phyloP scores from a whole-genome alignment of 2,888 invertebrate genomes.

The Bugula neritina region DNA sequence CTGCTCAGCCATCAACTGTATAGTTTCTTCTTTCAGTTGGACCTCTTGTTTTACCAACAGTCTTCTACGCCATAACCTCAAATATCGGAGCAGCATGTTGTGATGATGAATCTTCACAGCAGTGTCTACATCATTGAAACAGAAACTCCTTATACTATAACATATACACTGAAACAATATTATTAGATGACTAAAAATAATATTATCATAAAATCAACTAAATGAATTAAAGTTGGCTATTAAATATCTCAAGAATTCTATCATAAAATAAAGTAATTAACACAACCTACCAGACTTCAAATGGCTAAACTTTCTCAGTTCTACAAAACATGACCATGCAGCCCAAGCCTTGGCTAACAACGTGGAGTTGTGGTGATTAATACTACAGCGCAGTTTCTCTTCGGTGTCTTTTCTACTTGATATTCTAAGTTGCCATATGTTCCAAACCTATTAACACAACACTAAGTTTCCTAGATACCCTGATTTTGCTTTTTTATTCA shows the following conservation, averaged over 20 bases:
- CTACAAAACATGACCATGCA: neutral
- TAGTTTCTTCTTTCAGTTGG: constrained; percentile 36
- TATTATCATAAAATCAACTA: too few species aligned
- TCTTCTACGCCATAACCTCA: neutral
- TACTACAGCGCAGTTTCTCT: neutral
- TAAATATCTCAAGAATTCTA: too few species aligned
- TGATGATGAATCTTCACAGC: neutral
- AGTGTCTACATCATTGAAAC: neutral
- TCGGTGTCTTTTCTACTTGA: neutral
- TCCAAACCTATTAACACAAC: too few species aligned
- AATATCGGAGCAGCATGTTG: neutral
- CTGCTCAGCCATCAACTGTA: constrained; percentile 33
- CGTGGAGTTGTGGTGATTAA: neutral
- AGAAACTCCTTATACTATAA: too few species aligned
- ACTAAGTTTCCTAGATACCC: too few species aligned
- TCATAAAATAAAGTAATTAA: too few species aligned
- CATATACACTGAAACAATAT: too few species aligned
- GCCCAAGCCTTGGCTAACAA: neutral
- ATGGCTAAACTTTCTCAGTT: too few species aligned
- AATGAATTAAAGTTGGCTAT: too few species aligned
- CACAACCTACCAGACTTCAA: too few species aligned
- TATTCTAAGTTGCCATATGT: neutral
- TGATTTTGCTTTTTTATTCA: too few species aligned
- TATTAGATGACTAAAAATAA: too few species aligned
- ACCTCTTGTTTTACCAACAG: constrained; percentile 30